These are phyloP conservation scores for Drosophila hydei DNA, from an alignment of 1,140 invertebrate species.

Conservation along the genomic window DNA sequence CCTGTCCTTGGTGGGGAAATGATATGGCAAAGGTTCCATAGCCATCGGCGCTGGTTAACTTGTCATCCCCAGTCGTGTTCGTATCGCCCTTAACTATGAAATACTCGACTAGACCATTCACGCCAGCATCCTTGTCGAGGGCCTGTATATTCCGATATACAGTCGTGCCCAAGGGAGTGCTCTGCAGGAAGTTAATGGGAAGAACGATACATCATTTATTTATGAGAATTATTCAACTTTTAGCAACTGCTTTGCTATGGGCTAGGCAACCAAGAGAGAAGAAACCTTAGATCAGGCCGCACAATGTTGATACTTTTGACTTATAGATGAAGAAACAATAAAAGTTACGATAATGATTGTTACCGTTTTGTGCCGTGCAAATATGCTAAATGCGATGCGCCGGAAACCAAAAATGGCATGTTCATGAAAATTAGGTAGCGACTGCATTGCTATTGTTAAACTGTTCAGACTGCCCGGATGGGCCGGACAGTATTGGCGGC, in stretches of 20 bases:
- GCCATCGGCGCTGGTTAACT: constrained; percentile 90
- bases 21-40: constrained; percentile 93
- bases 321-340: constrained; percentile 58
- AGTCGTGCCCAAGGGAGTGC: constrained; percentile 93
- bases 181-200: constrained; percentile 85
- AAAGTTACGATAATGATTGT: constrained; percentile 61
- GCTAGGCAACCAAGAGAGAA: neutral
- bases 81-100: constrained; percentile 87
- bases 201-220: neutral
- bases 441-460: constrained; percentile 21
- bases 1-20: constrained; percentile 93
- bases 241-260: neutral
- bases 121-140: constrained; percentile 92
- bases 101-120: constrained; percentile 94
- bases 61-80: constrained; percentile 86
- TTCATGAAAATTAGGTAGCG: constrained; percentile 60
- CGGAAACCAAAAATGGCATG: constrained; percentile 57
- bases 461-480: neutral
- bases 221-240: too few species aligned
- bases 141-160: constrained; percentile 94
- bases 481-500: neutral
- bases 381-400: constrained; percentile 57
- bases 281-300: constrained; percentile 47
- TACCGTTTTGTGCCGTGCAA: constrained; percentile 61
- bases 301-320: constrained; percentile 48